Evolutionary conservation across 2,888 invertebrate species (phyloP), one percentile per base, ranked within the genome.

Genomic region (Odontothrips loti): DNA sequence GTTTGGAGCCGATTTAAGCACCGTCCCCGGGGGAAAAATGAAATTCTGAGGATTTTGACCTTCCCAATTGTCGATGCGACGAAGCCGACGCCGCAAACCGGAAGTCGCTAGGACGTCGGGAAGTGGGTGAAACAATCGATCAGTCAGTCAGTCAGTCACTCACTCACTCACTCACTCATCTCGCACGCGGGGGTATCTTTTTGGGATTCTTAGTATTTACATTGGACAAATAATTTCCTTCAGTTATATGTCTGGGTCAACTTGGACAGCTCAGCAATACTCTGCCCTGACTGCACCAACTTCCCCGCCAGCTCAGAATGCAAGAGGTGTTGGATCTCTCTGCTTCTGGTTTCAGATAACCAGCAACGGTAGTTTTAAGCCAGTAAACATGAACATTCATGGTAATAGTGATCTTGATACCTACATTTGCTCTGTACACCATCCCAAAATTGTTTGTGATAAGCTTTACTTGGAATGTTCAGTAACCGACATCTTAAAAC

Each of bases 351-450:
- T 63, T 63, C 15, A 11, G 12, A 20, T 20, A n/a, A 17, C n/a
- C n/a, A 63, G n/a, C 9, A 20, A 1, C 1, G n/a, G n/a, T 17
- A 9, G n/a, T 9, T 63, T 63, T 9, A 63, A 63, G 63, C 63
- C 63, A 63, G 63, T 63, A 9, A 63, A 63, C 63, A 63, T 63
- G 63, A n/a, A 63, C n/a, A 6, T 63, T 63, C 63, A 63, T n/a
- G 63, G 63, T n/a, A n/a, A 63, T n/a, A n/a, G 17, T 63, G n/a
- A 12, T 63, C n/a, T 63, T 20, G 1, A 15, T 2, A n/a, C 9
- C n/a, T 63, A 63, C 6, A 63, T 63, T n/a, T 63, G 63, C 6
- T n/a, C 63, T n/a, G 63, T 63, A 9, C 63, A 17, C 17, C 63
- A n/a, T 2, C 63, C 63, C n/a, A 17, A 63, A n/a, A 20, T 20